Percentiles rank a stretch among this genome's conserved stretches.
Evolutionary conservation across 2,113 vertebrate species (phyloP).

Genomic region (Isurus oxyrinchus): DNA sequence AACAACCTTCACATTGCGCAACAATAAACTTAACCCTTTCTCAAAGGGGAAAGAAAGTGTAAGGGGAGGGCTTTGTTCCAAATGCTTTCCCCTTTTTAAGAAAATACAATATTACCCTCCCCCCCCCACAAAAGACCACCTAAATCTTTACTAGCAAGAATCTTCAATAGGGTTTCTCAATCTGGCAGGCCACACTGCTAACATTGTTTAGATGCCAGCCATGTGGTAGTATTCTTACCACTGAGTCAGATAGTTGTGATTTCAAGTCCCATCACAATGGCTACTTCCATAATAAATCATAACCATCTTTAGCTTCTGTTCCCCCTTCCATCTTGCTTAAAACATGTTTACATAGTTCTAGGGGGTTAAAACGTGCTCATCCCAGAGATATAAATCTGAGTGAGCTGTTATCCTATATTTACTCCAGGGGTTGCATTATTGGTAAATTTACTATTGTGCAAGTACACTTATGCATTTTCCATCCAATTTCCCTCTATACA

Average conservation of each 20-base stretch:
- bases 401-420: background rate
- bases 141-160: background rate
- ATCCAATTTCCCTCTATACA: background rate
- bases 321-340: background rate
- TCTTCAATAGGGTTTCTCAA: background rate
- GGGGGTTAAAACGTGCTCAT: background rate
- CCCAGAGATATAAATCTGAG: background rate
- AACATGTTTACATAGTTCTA: background rate
- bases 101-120: background rate
- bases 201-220: background rate
- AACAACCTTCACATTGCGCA: background rate
- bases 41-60: background rate
- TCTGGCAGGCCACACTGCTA: background rate
- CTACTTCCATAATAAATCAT: background rate
- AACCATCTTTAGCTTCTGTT: background rate
- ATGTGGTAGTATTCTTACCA: background rate
- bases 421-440: background rate
- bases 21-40: background rate
- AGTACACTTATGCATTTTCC: background rate
- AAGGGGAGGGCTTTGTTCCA: background rate
- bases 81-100: background rate
- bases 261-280: background rate
- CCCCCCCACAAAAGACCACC: background rate
- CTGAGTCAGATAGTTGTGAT: background rate
- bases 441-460: background rate